Conservation (phyloP, 1,140 invertebrate species). For the Muscidifurax raptorellus region DNA sequence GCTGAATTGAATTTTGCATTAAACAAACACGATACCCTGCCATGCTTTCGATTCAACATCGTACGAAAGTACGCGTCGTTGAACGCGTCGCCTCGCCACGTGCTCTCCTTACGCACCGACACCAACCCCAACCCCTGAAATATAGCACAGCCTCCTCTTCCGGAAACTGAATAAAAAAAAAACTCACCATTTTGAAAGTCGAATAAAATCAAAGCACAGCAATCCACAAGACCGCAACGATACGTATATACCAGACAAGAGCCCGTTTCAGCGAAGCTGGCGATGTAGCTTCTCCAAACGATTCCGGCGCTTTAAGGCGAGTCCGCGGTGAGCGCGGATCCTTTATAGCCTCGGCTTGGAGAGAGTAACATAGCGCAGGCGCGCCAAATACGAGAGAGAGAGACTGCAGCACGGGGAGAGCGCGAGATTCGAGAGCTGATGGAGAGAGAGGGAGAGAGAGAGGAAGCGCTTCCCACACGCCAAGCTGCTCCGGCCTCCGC, state of each 20-base stretch:
- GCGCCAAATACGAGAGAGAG: background rate
- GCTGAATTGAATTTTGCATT: no score
- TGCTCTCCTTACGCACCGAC: no score
- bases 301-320: slow-evolving; percentile 42
- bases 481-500: background rate
- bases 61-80: no score
- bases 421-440: background rate
- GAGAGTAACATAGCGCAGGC: slow-evolving; percentile 5
- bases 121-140: no score
- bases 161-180: background rate
- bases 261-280: slow-evolving; percentile 48
- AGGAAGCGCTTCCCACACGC: background rate
- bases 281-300: slow-evolving; percentile 50
- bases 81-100: background rate
- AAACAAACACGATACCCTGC: no score
- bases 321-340: background rate
- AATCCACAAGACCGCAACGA: background rate
- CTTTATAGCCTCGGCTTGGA: slow-evolving; percentile 45
- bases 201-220: background rate
- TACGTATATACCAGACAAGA: background rate
- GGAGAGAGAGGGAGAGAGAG: background rate
- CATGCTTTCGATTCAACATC: no score
- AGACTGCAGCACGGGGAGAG: no score
- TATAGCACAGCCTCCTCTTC: background rate
- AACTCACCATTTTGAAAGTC: slow-evolving; percentile 12